Evolutionary conservation across 2,888 invertebrate species (phyloP).

Genomic region (Nemurella pictetii): DNA sequence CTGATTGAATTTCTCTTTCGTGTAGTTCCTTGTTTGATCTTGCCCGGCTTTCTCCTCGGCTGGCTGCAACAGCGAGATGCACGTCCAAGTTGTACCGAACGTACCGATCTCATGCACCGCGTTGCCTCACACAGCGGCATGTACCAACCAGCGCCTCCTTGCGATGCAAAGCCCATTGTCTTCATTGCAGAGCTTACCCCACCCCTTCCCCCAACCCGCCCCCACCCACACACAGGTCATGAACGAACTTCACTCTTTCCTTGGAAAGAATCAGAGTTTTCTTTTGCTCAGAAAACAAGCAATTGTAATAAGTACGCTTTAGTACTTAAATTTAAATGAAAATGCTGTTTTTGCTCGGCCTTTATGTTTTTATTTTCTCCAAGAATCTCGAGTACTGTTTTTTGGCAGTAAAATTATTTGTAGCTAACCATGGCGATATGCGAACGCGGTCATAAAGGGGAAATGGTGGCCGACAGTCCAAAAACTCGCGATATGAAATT

Average conservation of each 20-base stretch:
- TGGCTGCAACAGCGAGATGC: neutral
- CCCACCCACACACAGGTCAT: no score
- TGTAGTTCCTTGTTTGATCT: neutral
- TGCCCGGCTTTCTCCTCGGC: slow-evolving; percentile 12
- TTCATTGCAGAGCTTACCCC: neutral
- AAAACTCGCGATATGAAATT: neutral
- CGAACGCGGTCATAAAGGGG: neutral
- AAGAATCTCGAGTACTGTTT: neutral
- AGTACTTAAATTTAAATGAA: neutral
- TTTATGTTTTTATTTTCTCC: neutral
- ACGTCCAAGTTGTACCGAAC: no score
- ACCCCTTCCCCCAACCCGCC: no score
- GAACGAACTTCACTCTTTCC: no score
- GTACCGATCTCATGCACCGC: no score
- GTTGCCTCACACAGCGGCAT: no score
- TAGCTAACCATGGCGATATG: neutral
- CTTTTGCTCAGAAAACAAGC: neutral
- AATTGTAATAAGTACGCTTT: neutral
- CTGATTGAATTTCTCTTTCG: slow-evolving; percentile 30
- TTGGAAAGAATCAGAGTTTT: neutral
- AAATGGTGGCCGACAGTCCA: neutral
- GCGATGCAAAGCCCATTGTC: neutral
- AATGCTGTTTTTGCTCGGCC: neutral
- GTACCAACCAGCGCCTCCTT: neutral
- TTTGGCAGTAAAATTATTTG: neutral